These are phyloP conservation scores for Aphelenchoides besseyi DNA, from an alignment of 1,140 invertebrate genomes.

Conservation along the genomic window DNA sequence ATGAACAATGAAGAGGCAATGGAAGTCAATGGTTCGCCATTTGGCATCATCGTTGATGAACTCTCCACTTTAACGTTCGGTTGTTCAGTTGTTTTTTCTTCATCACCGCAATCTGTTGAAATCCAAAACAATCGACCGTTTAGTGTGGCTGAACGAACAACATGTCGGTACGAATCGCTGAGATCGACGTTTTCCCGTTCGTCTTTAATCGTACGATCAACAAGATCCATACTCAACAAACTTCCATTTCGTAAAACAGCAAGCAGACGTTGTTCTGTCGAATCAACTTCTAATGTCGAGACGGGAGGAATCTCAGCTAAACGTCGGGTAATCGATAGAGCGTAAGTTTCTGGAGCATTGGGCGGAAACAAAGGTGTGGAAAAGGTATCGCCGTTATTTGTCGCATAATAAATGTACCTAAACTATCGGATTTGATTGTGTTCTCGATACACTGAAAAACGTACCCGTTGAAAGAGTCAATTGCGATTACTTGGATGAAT, in stretches of 20 bases:
- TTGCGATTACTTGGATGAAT: slow-evolving; percentile 39
- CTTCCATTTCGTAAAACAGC: slow-evolving; percentile 42
- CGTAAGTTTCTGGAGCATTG: slow-evolving; percentile 36
- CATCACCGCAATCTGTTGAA: slow-evolving; percentile 46
- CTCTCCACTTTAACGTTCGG: neutral
- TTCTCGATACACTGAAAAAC: slow-evolving; percentile 9
- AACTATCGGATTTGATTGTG: slow-evolving; percentile 1
- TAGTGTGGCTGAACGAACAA: slow-evolving; percentile 28
- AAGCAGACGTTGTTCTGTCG: slow-evolving; percentile 34
- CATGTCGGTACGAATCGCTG: slow-evolving; percentile 37
- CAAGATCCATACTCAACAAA: slow-evolving; percentile 37
- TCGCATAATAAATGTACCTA: slow-evolving; percentile 44
- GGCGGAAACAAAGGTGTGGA: slow-evolving; percentile 45
- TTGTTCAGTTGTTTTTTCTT: neutral
- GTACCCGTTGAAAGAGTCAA: slow-evolving; percentile 47
- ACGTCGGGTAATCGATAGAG: slow-evolving; percentile 42
- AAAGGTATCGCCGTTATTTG: slow-evolving; percentile 42
- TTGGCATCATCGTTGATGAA: neutral
- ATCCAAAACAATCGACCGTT: slow-evolving; percentile 51
- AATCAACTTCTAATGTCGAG: slow-evolving; percentile 36
- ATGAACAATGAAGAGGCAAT: neutral
- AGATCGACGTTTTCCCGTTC: slow-evolving; percentile 39
- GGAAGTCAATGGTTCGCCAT: no score
- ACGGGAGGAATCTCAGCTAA: slow-evolving; percentile 43
- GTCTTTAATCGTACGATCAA: slow-evolving; percentile 34